Evolutionary conservation across 2,888 invertebrate genomes (phyloP), one percentile per base, ranked within the genome.

Genomic region (Malthinus seriepunctatus): DNA sequence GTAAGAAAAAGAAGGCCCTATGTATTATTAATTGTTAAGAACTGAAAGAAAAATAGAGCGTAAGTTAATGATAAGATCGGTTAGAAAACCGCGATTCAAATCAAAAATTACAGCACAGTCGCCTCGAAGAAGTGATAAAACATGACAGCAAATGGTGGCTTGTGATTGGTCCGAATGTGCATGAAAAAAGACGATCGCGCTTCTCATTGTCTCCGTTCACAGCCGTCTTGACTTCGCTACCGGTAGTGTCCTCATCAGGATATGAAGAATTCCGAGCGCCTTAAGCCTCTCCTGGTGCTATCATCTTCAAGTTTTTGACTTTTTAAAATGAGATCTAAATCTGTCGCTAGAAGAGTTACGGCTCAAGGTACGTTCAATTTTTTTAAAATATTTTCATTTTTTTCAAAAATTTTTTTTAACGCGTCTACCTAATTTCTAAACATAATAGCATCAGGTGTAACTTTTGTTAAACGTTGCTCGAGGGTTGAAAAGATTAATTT

Each of bases 311-410:
- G 69, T 76, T 52, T 53, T 55, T 53, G 71, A 70, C 67, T 52
- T 50, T 69, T 69, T 78, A 79, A 83, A 80, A 88, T 88, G 88
- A 85, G 88, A 82, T 87, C 85, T 69, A 88, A 88, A 79, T 86
- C 88, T 73, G 86, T 88, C 69, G 88, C 88, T 71, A 84, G 88
- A 79, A 85, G 84, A 78, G 82, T 87, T 67, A 84, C 86, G 75
- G 83, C 86, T 77, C 86, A 86, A 84, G 87, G 88, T 88, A 78
- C 83, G 84, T 23, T 23, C 44, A 9, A 12, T 47, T 53, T 52
- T 45, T 52, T 14, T 12, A 10, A 3, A 8, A 34, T 34, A 23
- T 46, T 9, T 8, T 46, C 31, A 8, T 44, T 44, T 32, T 31
- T 0, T 6, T 8, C 31, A 12, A 14, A 14, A 48, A 48, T 39